Conservation (phyloP, 2,888 invertebrate genomes). For the Acrobasis consociella region DNA sequence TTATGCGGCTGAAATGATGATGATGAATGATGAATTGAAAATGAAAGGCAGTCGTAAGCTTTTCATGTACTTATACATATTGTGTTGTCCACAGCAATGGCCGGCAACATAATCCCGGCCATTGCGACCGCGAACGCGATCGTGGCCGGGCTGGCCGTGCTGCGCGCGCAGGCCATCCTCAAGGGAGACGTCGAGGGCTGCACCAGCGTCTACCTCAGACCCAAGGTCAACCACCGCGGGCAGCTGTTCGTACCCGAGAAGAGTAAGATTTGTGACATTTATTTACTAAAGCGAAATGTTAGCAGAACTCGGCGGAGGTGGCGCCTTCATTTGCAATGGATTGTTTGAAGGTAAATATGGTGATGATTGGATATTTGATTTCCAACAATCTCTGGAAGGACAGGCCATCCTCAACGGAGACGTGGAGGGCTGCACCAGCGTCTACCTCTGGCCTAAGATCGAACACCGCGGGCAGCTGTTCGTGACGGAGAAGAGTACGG, state of each 20-base stretch:
- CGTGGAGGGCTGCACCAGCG: constrained; percentile 87
- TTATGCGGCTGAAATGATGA: too few relatives aligned
- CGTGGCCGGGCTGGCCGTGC: constrained; percentile 96
- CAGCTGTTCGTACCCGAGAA: constrained; percentile 89
- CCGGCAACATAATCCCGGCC: constrained; percentile 99
- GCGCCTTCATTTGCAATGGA: too few relatives aligned
- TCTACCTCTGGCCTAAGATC: constrained; percentile 88
- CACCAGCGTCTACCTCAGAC: constrained; percentile 89
- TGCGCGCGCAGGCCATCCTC: constrained; percentile 92
- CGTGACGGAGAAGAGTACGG: constrained; percentile 86
- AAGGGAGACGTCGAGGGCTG: constrained; percentile 85
- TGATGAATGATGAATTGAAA: too few relatives aligned
- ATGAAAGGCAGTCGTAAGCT: too few relatives aligned
- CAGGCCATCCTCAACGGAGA: constrained; percentile 88
- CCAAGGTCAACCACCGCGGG: constrained; percentile 88
- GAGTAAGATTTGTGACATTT: constrained; percentile 61
- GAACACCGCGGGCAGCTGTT: constrained; percentile 88
- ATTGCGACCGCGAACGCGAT: constrained; percentile 99
- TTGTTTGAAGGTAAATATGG: too few relatives aligned
- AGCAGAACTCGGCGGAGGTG: too few relatives aligned
- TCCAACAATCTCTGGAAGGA: too few relatives aligned
- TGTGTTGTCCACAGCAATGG: constrained; percentile 88
- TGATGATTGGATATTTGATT: too few relatives aligned
- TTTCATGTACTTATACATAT: too few relatives aligned
- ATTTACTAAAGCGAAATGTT: too few relatives aligned